These are phyloP conservation scores for Tyrophagus putrescentiae DNA, from an alignment of 1,140 invertebrate species.

Conservation along the genomic window DNA sequence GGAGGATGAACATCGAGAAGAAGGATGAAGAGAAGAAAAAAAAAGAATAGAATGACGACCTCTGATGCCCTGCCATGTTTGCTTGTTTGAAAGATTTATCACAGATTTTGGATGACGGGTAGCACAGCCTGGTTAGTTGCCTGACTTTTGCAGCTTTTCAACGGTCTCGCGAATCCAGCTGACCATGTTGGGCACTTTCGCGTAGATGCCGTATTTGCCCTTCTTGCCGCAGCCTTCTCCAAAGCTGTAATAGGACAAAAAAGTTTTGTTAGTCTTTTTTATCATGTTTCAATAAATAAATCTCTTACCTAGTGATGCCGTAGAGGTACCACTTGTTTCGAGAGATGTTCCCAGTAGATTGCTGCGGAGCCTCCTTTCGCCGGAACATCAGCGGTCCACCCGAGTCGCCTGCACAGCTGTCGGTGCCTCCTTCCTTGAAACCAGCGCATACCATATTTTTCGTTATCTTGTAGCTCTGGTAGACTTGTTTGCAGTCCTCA, in stretches of 20 bases:
- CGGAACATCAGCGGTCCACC: conserved; percentile 51
- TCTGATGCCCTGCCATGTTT: no score
- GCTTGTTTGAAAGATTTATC: no score
- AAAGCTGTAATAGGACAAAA: conserved; percentile 44
- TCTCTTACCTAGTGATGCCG: conserved; percentile 52
- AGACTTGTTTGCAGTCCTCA: conserved; percentile 37
- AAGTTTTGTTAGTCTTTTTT: neutral
- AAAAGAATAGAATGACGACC: no score
- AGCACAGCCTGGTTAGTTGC: no score
- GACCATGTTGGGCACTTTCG: conserved; percentile 66
- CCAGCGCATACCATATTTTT: conserved; percentile 47
- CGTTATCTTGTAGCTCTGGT: conserved; percentile 40
- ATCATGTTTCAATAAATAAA: neutral
- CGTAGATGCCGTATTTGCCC: conserved; percentile 82
- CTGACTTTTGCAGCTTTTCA: no score
- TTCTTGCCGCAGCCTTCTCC: conserved; percentile 79
- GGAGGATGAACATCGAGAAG: no score
- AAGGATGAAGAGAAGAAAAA: no score
- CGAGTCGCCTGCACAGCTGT: conserved; percentile 47
- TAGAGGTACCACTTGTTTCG: conserved; percentile 52
- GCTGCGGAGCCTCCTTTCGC: conserved; percentile 20
- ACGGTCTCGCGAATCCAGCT: conserved; percentile 55
- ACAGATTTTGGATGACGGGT: no score
- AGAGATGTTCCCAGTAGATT: neutral
- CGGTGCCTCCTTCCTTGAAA: conserved; percentile 38